phyloP scores from a whole-genome alignment of 2,113 vertebrate species.

The Psittacula cyanocephala region DNA sequence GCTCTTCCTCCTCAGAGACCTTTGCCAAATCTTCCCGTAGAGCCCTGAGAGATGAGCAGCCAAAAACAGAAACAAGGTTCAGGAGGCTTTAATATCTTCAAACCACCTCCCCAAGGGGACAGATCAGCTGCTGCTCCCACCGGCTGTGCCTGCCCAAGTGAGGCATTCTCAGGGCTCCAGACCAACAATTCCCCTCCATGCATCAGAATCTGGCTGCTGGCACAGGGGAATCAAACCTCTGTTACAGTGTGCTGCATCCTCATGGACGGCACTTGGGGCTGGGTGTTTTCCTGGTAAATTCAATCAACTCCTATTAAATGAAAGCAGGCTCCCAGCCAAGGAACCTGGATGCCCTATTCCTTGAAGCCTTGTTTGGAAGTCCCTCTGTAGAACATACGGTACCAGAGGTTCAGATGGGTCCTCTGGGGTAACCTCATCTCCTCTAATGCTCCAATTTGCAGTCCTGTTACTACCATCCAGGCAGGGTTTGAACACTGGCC shows the following conservation, averaged over 20 bases:
- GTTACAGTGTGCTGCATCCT: rapidly evolving
- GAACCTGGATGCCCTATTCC: neutral
- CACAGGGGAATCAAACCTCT: neutral
- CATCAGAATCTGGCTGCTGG: neutral
- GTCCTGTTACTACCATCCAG: neutral
- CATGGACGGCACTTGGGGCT: rapidly evolving
- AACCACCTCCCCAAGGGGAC: neutral
- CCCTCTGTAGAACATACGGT: neutral
- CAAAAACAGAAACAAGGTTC: neutral
- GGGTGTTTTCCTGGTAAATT: neutral
- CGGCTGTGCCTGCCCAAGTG: neutral
- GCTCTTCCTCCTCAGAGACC: conserved; percentile 68
- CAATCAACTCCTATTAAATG: neutral
- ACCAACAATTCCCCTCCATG: neutral
- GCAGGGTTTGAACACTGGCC: neutral
- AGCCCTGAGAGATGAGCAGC: conserved; percentile 56
- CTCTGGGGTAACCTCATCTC: neutral
- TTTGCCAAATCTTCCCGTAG: conserved; percentile 71
- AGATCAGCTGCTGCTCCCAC: neutral
- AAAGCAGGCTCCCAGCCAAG: neutral
- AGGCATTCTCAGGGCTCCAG: neutral
- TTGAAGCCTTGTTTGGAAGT: neutral
- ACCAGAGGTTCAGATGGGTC: neutral
- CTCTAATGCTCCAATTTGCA: neutral
- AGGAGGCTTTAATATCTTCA: neutral